Conservation (phyloP, 2,113 vertebrate genomes). For the Dermatemys mawii region DNA sequence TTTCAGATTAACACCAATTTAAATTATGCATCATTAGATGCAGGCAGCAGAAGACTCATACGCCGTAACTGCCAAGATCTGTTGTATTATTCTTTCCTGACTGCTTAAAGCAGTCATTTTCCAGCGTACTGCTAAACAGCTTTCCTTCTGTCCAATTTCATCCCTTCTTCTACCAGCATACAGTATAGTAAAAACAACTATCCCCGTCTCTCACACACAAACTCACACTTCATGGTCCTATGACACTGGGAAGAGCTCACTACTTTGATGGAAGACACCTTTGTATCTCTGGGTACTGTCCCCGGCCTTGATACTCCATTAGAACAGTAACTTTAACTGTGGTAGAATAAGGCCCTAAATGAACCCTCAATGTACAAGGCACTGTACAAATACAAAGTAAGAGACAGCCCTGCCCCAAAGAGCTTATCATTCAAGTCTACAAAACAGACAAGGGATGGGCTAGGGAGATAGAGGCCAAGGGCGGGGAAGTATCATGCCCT, state of each 20-base stretch:
- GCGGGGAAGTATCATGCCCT: no score
- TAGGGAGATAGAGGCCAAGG: no score
- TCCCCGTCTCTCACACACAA: background rate
- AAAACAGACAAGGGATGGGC: no score
- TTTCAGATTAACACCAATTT: background rate
- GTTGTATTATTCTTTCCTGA: background rate
- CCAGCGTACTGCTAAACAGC: background rate
- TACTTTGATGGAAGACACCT: no score
- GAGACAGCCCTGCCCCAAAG: no score
- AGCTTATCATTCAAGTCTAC: no score
- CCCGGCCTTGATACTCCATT: no score
- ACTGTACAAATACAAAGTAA: no score
- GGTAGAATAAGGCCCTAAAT: no score
- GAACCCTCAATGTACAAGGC: no score
- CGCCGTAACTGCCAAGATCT: background rate
- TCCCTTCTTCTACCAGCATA: background rate
- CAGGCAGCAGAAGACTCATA: background rate
- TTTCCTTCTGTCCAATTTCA: background rate
- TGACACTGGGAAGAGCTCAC: background rate
- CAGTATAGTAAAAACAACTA: background rate
- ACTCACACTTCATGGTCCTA: background rate
- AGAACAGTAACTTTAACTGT: no score
- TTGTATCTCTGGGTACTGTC: no score
- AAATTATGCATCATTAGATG: slow-evolving; percentile 40
- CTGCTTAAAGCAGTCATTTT: background rate